Percentiles rank a stretch among this genome's conserved stretches.
Evolutionary conservation across 2,797 vertebrate genomes (phyloP).

Genomic region (Otus scops): DNA sequence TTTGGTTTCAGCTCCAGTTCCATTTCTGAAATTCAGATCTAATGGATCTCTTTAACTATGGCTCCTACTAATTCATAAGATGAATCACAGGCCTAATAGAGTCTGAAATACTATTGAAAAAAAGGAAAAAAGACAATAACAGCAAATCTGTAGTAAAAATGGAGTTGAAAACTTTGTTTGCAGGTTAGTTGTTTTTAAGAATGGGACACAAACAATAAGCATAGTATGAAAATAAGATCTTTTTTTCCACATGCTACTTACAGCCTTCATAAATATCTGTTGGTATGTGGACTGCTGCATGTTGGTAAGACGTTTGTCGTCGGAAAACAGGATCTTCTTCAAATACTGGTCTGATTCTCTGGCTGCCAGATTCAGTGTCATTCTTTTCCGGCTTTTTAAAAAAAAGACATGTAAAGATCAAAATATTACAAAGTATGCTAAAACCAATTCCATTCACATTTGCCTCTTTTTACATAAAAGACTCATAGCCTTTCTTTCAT

Average conservation of each 20-base stretch:
- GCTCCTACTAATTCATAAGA: background rate
- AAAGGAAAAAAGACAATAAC: background rate
- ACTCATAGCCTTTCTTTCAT: background rate
- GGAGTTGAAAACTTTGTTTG: background rate
- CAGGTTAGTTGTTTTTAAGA: background rate
- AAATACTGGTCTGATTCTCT: conserved; percentile 90
- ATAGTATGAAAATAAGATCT: background rate
- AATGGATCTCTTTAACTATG: background rate
- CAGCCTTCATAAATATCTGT: conserved; percentile 99
- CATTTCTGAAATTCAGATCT: background rate
- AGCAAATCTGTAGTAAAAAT: background rate
- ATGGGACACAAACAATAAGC: background rate
- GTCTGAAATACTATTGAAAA: background rate
- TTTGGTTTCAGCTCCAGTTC: background rate
- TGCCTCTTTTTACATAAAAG: background rate
- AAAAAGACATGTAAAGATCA: conserved; percentile 22
- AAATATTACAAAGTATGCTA: conserved; percentile 20
- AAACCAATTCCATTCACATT: background rate
- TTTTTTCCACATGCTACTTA: conserved; percentile 78
- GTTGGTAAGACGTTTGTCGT: conserved; percentile 89
- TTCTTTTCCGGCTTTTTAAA: conserved; percentile 86
- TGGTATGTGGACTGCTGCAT: conserved; percentile 96
- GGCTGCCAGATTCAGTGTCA: conserved; percentile 86
- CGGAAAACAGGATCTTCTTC: conserved; percentile 88
- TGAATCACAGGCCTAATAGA: background rate